Percentiles rank a stretch among this genome's conserved stretches.
Conservation (phyloP, 1,140 invertebrate species). For the Ericerus pela region DNA sequence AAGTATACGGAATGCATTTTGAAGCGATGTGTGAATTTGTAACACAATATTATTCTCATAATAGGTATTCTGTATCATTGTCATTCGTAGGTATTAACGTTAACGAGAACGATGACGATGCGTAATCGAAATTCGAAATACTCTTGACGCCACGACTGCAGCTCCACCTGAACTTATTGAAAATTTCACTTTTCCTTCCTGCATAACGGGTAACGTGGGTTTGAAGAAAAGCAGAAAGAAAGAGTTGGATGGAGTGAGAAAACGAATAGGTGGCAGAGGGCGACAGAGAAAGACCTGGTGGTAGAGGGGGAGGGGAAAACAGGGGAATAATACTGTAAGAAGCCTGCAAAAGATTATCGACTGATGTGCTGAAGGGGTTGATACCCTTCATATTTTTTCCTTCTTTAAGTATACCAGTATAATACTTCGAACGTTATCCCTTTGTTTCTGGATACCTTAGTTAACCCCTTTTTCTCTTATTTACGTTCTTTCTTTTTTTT, state of each 20-base stretch:
- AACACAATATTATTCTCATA: not conserved
- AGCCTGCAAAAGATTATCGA: slow-evolving; percentile 4
- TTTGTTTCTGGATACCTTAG: no score
- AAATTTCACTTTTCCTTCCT: no score
- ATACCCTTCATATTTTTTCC: slow-evolving; percentile 9
- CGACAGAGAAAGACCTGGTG: not conserved
- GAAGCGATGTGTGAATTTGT: not conserved
- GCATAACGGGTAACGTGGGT: not conserved
- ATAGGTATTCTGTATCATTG: not conserved
- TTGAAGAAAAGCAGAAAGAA: no score
- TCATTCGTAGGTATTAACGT: not conserved
- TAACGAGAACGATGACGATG: not conserved
- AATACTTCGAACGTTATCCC: not conserved
- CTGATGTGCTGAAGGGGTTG: slow-evolving; percentile 4
- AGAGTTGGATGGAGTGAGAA: not conserved
- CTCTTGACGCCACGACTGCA: not conserved
- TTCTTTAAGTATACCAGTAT: no score
- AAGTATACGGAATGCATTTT: not conserved
- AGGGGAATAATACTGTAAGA: not conserved
- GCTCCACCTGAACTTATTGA: not conserved
- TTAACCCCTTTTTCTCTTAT: no score
- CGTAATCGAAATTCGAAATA: not conserved
- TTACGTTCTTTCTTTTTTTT: no score
- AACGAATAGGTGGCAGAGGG: not conserved
- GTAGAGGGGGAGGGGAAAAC: no score